Base-by-base conservation (phyloP, 1,140 invertebrate species). In the Paracyclopina nana region DNA sequence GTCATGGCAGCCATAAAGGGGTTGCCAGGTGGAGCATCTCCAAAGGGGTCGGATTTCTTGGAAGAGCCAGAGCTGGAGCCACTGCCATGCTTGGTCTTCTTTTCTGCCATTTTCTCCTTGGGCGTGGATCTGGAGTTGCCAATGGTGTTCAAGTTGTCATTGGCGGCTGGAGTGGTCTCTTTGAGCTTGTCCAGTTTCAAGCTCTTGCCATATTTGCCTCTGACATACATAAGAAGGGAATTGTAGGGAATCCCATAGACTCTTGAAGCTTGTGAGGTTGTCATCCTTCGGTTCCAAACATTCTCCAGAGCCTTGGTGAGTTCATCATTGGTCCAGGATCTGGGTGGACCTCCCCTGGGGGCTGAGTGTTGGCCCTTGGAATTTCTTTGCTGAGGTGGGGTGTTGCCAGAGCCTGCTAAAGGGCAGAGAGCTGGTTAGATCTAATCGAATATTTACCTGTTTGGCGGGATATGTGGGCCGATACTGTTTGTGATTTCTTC, bases 221-320 rank as follows among this genome's bases (percentile, higher is more conserved):
- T 68, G 5, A 88, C 83, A 64, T 88, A 88, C 82, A 86, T 86
- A 12, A 87, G 68, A 1, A 88, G 65, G 18, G 80, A 83, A 63
- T 88, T 88, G 71, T 88, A 87, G 1, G 83, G 83, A 44, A 87
- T 88, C 5, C 82, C 82, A 61, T 84, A 87, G 57, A 85, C 80
- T 38, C 82, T 66, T 12, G 80, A 84, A 1, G 83, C 83, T 63
- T 59, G 83, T 54, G 81, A 85, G 1, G 83, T 87, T n/a, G 83
- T 87, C 80, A 87, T 86, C 60, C 84, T 85, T 60, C 85, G 85
- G 62, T 85, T 85, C 83, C 83, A 87, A 1, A 87, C 82, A 62
- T 85, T 81, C 58, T 84, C 80, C 12, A 87, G 67, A 0, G 82
- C 82, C 63, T 86, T 79, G 11, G 82, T 86, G 9, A 87, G 69